Evolutionary conservation across 1,140 invertebrate species (phyloP), one percentile per base, ranked within the genome.

Genomic region (Macrobrachium rosenbergii): DNA sequence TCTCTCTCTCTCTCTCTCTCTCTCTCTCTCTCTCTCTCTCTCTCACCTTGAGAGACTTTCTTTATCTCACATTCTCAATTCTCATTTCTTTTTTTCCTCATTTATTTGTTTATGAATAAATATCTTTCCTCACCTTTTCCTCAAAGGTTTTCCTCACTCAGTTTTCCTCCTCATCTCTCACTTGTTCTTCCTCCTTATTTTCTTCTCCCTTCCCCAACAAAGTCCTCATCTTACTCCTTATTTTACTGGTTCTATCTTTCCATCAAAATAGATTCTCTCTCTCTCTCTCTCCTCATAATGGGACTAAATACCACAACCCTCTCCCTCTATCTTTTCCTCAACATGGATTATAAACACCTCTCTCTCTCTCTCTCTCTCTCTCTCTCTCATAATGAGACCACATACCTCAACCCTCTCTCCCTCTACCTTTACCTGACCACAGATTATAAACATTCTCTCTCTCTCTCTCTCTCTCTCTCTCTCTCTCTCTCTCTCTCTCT

Each of bases 311-410:
- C 28, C 28, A 2, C 28, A 37, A 37, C 28, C 28, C 28, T 37
- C 28, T 37, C 28, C 28, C 28, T 37, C 28, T 37, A 1, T 37
- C 28, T 37, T 3, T 37, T 3, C 28, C 28, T 37, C 1, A 37
- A 3, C 28, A 37, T 37, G 3, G 28, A 37, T 37, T 37, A 37
- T 37, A 37, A 17, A 19, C 28, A 11, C 12, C 58, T 43, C 28
- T 43, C 28, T 43, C 10, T 64, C 63, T 64, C 63, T 73, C 69
- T 73, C 21, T 73, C 21, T 73, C 69, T 73, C 69, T 67, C 72
- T 37, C 72, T 37, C 72, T 75, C 72, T 75, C 72, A 19, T 52
- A 45, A 37, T 75, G 37, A 45, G 16, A 19, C 21, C n/a, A 23
- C 5, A 14, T 23, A 14, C n/a, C 69, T 73, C 69, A 37, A 23